phyloP scores from a whole-genome alignment of 2,113 vertebrate genomes.

The Saguinus midas region DNA sequence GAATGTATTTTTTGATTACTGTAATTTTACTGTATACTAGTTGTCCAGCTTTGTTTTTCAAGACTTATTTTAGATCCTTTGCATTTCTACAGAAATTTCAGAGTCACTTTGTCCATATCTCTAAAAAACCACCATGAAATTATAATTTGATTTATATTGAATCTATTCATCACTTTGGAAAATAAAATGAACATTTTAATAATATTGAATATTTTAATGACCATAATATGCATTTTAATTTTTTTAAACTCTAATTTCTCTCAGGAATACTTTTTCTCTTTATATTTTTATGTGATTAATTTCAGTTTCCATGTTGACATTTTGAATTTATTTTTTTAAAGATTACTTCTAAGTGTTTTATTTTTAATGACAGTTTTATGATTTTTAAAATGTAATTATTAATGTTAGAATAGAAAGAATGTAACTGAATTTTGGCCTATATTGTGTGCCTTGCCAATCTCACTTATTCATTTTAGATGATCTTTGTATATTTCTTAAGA shows the following conservation, averaged over 20 bases:
- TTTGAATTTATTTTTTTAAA: not conserved
- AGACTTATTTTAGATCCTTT: not conserved
- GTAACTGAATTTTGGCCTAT: not conserved
- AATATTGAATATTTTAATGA: not conserved
- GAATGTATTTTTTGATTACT: not conserved
- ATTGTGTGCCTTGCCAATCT: not conserved
- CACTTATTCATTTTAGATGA: not conserved
- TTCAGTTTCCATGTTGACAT: not conserved
- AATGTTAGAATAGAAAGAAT: not conserved
- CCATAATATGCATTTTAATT: not conserved
- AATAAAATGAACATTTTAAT: not conserved
- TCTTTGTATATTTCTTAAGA: not conserved
- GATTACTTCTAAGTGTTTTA: not conserved
- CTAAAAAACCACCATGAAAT: not conserved
- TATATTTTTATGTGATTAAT: not conserved
- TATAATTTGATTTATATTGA: not conserved
- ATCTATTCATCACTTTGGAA: not conserved
- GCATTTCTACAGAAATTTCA: not conserved
- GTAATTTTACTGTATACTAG: not conserved
- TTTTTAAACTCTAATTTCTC: not conserved
- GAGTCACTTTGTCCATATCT: not conserved
- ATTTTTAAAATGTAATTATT: not conserved
- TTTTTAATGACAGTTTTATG: not conserved
- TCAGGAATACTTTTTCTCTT: not conserved
- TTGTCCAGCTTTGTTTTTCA: not conserved